phyloP scores from a whole-genome alignment of 2,113 vertebrate genomes.

The Mesembrinibis cayennensis region DNA sequence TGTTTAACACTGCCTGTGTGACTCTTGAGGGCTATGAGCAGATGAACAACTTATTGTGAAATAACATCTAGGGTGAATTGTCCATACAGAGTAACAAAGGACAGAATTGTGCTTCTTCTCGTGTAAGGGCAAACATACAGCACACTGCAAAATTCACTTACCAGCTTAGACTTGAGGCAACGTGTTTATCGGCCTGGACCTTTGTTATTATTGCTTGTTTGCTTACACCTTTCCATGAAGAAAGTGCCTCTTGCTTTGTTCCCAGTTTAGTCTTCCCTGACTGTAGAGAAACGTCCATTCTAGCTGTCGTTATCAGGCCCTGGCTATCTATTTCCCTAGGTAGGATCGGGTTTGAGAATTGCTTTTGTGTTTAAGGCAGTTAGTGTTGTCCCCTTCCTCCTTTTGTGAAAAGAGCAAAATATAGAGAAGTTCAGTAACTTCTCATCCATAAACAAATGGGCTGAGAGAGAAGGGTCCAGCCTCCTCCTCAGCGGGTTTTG shows the following conservation, averaged over 20 bases:
- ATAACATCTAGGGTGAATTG: neutral
- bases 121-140: neutral
- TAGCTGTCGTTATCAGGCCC: neutral
- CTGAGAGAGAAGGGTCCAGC: neutral
- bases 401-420: neutral
- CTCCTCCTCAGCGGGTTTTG: neutral
- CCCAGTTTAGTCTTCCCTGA: neutral
- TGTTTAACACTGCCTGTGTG: neutral
- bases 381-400: neutral
- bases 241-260: neutral
- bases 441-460: neutral
- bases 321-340: neutral
- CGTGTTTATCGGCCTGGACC: neutral
- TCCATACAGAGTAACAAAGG: neutral
- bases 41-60: neutral
- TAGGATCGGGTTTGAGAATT: neutral
- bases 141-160: neutral
- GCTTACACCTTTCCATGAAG: neutral
- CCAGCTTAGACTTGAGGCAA: neutral
- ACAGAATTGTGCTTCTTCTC: neutral
- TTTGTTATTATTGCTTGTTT: neutral
- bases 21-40: neutral
- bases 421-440: neutral
- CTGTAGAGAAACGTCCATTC: neutral
- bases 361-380: neutral